Evolutionary conservation across 2,797 vertebrate genomes (phyloP).

Genomic region (Acrocephalus scirpaceus): DNA sequence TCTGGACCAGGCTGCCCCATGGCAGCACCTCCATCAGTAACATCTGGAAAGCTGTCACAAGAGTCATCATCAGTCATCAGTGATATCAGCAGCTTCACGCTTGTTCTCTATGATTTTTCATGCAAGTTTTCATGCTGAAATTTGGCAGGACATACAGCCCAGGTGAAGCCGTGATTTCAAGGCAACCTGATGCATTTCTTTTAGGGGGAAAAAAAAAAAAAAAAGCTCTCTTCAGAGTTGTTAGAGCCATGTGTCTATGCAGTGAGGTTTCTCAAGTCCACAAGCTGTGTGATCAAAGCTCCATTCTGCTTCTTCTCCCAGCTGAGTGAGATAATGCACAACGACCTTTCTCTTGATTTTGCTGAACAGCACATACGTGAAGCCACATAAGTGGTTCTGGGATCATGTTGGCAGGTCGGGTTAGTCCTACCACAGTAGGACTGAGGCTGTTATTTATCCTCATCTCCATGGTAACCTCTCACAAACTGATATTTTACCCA

Average conservation of each 20-base stretch:
- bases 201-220: not conserved
- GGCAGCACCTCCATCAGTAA: not conserved
- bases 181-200: not conserved
- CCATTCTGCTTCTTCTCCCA: not conserved
- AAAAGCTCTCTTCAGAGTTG: not conserved
- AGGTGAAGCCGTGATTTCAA: not conserved
- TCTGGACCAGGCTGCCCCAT: not conserved
- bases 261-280: not conserved
- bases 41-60: not conserved
- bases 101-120: not conserved
- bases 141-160: not conserved
- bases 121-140: not conserved
- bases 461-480: not conserved
- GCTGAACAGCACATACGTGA: not conserved
- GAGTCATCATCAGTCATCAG: not conserved
- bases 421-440: not conserved
- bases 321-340: not conserved
- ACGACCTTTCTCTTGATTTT: not conserved
- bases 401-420: not conserved
- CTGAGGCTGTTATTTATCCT: not conserved
- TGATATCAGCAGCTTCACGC: not conserved
- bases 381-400: not conserved
- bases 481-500: not conserved
- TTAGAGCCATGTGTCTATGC: not conserved
- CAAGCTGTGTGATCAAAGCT: not conserved